Conservation (phyloP, 2,113 vertebrate genomes). For the Pavo muticus region DNA sequence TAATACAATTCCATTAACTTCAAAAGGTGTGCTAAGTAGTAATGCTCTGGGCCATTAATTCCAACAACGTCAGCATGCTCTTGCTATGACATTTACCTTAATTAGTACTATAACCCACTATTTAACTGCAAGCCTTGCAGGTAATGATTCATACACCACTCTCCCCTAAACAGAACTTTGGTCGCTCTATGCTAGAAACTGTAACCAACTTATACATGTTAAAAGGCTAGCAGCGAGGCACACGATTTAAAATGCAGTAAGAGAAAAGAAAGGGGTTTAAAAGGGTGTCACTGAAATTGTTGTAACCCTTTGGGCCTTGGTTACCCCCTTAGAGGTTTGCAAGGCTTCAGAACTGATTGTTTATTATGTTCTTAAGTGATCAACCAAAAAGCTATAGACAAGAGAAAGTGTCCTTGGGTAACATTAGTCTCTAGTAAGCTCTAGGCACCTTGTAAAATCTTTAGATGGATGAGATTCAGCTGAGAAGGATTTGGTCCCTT, state of each 20-base stretch:
- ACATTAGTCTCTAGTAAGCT: background rate
- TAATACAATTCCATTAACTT: conserved; percentile 77
- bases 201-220: background rate
- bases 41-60: conserved; percentile 76
- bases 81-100: conserved; percentile 73
- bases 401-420: background rate
- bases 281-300: background rate
- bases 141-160: conserved; percentile 56
- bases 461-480: background rate
- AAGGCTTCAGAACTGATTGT: background rate
- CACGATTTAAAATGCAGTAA: background rate
- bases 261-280: background rate
- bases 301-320: background rate
- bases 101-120: conserved; percentile 65
- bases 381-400: background rate
- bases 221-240: background rate
- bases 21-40: conserved; percentile 67
- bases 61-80: conserved; percentile 68
- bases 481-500: background rate
- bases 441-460: background rate
- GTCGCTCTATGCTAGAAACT: background rate
- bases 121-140: conserved; percentile 56
- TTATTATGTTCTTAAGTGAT: background rate
- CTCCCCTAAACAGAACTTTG: conserved; percentile 43
- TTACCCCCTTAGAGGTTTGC: background rate